Evolutionary conservation across 2,888 invertebrate genomes (phyloP).

Genomic region (Horisme vitalbata): DNA sequence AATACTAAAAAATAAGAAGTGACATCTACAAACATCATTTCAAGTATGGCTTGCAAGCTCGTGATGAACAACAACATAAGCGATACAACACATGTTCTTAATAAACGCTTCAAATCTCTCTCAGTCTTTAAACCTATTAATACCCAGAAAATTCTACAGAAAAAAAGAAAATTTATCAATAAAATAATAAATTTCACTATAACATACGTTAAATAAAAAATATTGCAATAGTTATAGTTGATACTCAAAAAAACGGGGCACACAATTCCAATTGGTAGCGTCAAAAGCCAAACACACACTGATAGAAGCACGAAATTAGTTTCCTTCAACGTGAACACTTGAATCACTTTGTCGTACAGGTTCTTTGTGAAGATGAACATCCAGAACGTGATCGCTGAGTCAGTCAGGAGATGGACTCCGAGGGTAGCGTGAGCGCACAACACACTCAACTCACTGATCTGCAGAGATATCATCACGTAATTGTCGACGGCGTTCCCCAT

Average conservation of each 20-base stretch:
- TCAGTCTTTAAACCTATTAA: constrained; percentile 32
- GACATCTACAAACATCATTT: constrained; percentile 53
- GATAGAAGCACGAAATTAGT: constrained; percentile 40
- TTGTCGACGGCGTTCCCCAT: constrained; percentile 50
- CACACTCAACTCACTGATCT: constrained; percentile 6
- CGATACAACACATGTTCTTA: constrained; percentile 41
- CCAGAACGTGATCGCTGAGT: constrained; percentile 52
- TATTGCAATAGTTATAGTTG: constrained; percentile 4
- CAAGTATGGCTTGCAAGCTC: constrained; percentile 56
- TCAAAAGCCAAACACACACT: constrained; percentile 44
- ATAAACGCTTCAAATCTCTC: constrained; percentile 23
- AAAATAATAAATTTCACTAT: constrained; percentile 45
- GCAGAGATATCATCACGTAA: constrained; percentile 33
- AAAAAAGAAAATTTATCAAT: constrained; percentile 49
- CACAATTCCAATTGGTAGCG: constrained; percentile 45
- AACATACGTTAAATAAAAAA: constrained; percentile 43
- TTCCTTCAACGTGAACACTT: constrained; percentile 50
- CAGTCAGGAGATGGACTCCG: constrained; percentile 44
- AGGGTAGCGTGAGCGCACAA: constrained; percentile 20
- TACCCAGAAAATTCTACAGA: constrained; percentile 52
- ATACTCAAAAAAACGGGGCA: constrained; percentile 10
- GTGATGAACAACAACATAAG: constrained; percentile 55
- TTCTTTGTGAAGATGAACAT: constrained; percentile 66
- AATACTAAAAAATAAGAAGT: constrained; percentile 27
- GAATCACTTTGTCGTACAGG: constrained; percentile 60